Percentiles rank a stretch among this genome's conserved stretches.
These are phyloP conservation scores for Eupelmus urozonus DNA, from an alignment of 2,888 invertebrate genomes.

Conservation along the genomic window DNA sequence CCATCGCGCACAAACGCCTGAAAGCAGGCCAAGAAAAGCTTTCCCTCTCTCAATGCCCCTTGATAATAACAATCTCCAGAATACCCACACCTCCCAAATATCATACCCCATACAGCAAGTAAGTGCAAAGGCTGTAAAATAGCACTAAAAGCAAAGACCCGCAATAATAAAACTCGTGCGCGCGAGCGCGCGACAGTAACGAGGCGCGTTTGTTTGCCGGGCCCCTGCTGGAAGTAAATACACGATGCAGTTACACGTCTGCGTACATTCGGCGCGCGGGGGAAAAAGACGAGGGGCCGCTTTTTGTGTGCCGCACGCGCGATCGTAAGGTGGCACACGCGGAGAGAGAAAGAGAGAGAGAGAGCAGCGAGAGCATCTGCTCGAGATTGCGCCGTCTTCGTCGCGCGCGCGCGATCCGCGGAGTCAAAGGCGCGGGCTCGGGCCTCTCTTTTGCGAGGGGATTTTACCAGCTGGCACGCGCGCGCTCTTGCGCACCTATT, in stretches of 20 bases:
- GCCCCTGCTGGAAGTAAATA: slow-evolving; percentile 3
- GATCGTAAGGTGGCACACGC: background rate
- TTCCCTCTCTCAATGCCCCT: background rate
- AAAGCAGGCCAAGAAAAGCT: background rate
- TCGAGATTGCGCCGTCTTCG: slow-evolving; percentile 39
- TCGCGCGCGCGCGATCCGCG: slow-evolving; percentile 18
- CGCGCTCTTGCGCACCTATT: slow-evolving; percentile 46
- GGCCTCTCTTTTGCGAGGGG: slow-evolving; percentile 7
- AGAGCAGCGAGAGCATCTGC: slow-evolving; percentile 25
- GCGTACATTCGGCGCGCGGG: background rate
- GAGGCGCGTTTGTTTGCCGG: background rate
- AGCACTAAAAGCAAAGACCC: slow-evolving; percentile 16
- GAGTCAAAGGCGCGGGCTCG: slow-evolving; percentile 49
- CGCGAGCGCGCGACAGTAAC: background rate
- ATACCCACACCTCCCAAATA: slow-evolving; percentile 1
- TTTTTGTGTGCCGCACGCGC: background rate
- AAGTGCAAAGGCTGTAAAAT: slow-evolving; percentile 29
- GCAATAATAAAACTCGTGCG: background rate
- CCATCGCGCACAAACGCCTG: background rate
- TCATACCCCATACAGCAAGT: background rate
- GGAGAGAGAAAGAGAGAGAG: background rate
- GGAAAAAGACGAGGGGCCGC: background rate
- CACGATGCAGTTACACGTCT: background rate
- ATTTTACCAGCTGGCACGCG: slow-evolving; percentile 59
- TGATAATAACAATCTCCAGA: slow-evolving; percentile 11